phyloP scores from a whole-genome alignment of 2,113 vertebrate species.

The Myxocyprinus asiaticus region DNA sequence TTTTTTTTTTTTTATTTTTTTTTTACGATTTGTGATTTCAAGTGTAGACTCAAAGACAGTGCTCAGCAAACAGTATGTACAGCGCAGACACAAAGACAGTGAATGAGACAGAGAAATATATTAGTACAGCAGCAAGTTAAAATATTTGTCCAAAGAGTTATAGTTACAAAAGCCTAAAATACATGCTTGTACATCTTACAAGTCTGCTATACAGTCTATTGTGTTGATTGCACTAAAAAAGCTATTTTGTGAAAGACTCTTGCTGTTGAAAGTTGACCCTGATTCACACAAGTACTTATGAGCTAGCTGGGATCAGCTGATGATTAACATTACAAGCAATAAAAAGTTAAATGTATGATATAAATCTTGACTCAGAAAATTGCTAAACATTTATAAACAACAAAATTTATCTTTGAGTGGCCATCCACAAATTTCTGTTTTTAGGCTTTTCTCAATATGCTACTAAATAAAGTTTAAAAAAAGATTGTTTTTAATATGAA shows the following conservation, averaged over 20 bases:
- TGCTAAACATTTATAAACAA: neutral
- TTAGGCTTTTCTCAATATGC: too few species aligned
- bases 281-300: conserved; percentile 2
- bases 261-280: conserved; percentile 20
- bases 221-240: conserved; percentile 38
- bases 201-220: conserved; percentile 16
- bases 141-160: conserved; percentile 28
- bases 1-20: conserved; percentile 36
- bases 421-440: neutral
- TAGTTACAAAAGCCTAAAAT: conserved; percentile 45
- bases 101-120: conserved; percentile 53
- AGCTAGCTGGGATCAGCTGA: neutral
- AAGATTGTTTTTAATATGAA: too few species aligned
- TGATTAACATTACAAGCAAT: neutral
- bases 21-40: conserved; percentile 73
- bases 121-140: conserved; percentile 50
- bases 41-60: conserved; percentile 80
- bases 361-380: neutral
- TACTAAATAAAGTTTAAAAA: too few species aligned
- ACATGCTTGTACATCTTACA: conserved; percentile 50
- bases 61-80: conserved; percentile 75
- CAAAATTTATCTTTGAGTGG: conserved; percentile 14
- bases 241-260: conserved; percentile 14
- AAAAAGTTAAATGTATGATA: neutral
- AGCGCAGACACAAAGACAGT: conserved; percentile 71